Evolutionary conservation across 1,140 invertebrate genomes (phyloP).

Genomic region (Capitella teleta): DNA sequence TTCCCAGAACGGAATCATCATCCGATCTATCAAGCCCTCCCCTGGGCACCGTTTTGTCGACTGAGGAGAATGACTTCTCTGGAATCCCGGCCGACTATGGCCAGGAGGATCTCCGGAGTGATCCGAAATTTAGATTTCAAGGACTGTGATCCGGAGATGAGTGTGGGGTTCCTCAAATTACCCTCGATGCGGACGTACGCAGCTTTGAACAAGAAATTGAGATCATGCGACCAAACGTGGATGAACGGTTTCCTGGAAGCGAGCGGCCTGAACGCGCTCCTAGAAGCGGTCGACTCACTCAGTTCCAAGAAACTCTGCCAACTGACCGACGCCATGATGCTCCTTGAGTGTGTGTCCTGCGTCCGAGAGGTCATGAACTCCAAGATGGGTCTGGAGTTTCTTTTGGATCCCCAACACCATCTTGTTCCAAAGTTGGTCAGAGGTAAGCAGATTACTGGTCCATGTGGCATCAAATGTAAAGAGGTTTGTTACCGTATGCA

Average conservation of each 20-base stretch:
- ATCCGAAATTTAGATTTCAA: slow-evolving; percentile 2
- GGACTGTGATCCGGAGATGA: slow-evolving; percentile 32
- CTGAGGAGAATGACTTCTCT: too few species aligned
- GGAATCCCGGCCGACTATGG: too few species aligned
- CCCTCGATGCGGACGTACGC: slow-evolving; percentile 41
- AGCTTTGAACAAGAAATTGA: slow-evolving; percentile 39
- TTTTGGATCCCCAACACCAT: too few species aligned
- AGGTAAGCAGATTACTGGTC: too few species aligned
- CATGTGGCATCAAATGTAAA: slow-evolving; percentile 43
- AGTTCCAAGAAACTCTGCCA: slow-evolving; percentile 24
- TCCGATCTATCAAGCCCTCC: too few species aligned
- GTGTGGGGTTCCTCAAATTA: slow-evolving; percentile 35
- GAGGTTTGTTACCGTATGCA: slow-evolving; percentile 39
- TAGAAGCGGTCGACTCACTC: slow-evolving; percentile 42
- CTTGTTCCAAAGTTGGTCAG: too few species aligned
- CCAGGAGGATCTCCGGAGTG: not conserved
- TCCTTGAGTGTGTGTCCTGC: slow-evolving; percentile 44
- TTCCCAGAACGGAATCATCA: too few species aligned
- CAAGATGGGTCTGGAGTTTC: slow-evolving; percentile 41
- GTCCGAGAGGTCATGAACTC: slow-evolving; percentile 46
- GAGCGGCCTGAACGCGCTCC: slow-evolving; percentile 35
- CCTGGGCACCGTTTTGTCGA: too few species aligned
- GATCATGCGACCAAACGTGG: slow-evolving; percentile 37
- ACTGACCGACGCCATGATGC: slow-evolving; percentile 39
- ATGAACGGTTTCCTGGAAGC: slow-evolving; percentile 44